Percentiles rank a stretch among this genome's conserved stretches.
phyloP scores from a whole-genome alignment of 2,888 invertebrate genomes.

The Volucella inflata region DNA sequence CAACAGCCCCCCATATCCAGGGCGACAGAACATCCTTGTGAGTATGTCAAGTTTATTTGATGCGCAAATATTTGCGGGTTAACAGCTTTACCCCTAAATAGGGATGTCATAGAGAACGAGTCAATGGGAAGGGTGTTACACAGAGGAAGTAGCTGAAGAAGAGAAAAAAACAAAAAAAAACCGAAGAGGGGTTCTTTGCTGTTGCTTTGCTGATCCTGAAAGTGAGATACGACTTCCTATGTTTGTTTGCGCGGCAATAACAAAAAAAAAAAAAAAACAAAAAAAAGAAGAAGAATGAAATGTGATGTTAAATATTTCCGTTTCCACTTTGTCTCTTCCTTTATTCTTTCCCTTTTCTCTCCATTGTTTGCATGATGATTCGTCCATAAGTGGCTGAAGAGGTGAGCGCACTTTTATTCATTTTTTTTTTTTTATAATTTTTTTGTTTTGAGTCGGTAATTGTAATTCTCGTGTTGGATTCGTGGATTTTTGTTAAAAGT shows the following conservation, averaged over 20 bases:
- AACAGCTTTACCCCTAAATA: slow-evolving; percentile 56
- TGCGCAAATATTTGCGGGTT: slow-evolving; percentile 74
- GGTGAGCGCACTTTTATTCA: neutral
- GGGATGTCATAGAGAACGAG: slow-evolving; percentile 26
- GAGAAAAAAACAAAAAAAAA: neutral
- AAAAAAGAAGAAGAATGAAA: slow-evolving; percentile 16
- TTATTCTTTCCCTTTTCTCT: neutral
- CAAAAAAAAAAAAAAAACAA: neutral
- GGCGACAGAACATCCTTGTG: neutral
- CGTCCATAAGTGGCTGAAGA: slow-evolving; percentile 1
- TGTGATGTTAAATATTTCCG: slow-evolving; percentile 63
- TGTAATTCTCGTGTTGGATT: neutral
- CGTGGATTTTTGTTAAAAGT: neutral
- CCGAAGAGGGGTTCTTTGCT: too few relatives aligned
- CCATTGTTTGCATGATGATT: too few relatives aligned
- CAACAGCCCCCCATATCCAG: neutral
- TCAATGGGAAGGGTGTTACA: neutral
- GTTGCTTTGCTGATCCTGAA: neutral
- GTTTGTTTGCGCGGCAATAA: slow-evolving; percentile 33
- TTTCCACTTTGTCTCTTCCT: slow-evolving; percentile 27
- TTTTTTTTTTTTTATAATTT: too few relatives aligned
- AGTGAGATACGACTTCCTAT: slow-evolving; percentile 57
- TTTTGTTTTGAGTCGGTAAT: too few relatives aligned
- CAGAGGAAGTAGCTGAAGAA: neutral
- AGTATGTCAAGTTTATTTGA: slow-evolving; percentile 71